phyloP scores from a whole-genome alignment of 2,797 vertebrate species.

The Melanotaenia parkinsoni region DNA sequence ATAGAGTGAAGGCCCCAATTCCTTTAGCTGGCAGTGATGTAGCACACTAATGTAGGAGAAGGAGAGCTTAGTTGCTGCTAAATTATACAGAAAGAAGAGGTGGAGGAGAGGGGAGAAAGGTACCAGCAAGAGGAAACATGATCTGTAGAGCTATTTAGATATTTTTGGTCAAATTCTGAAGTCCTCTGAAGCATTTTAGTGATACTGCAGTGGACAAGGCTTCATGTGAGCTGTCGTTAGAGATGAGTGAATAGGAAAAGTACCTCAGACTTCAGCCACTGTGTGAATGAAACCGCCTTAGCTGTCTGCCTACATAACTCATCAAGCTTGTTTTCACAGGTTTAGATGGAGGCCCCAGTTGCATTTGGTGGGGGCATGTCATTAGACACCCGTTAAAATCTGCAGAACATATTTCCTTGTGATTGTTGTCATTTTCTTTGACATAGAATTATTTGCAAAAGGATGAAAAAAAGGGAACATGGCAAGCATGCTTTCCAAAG shows the following conservation, averaged over 20 bases:
- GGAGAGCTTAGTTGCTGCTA: conserved; percentile 61
- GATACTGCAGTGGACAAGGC: conserved; percentile 58
- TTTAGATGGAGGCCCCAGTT: conserved; percentile 19
- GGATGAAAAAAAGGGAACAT: neutral
- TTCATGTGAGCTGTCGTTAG: conserved; percentile 56
- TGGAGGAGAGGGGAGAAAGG: conserved; percentile 23
- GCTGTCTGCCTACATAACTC: conserved; percentile 40
- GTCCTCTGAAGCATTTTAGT: conserved; percentile 44
- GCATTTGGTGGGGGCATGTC: conserved; percentile 32
- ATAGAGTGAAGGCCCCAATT: conserved; percentile 58
- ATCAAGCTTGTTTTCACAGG: conserved; percentile 37
- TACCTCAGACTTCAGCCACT: conserved; percentile 34
- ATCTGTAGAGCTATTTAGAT: conserved; percentile 52
- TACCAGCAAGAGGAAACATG: conserved; percentile 28
- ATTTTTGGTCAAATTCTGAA: conserved; percentile 31
- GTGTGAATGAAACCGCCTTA: conserved; percentile 44
- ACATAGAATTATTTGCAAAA: conserved; percentile 46
- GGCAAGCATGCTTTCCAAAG: conserved; percentile 31
- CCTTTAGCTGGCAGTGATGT: conserved; percentile 62
- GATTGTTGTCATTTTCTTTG: conserved; percentile 59
- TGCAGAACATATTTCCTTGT: conserved; percentile 42
- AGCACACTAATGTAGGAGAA: conserved; percentile 59
- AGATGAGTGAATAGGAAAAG: conserved; percentile 53
- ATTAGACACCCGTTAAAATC: conserved; percentile 58
- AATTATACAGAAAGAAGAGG: conserved; percentile 59